Evolutionary conservation across 92 coral and sea anemone genomes (phyloP), one percentile per base, ranked within the genome.

Genomic region (Hydrozoanthus gracilis): DNA sequence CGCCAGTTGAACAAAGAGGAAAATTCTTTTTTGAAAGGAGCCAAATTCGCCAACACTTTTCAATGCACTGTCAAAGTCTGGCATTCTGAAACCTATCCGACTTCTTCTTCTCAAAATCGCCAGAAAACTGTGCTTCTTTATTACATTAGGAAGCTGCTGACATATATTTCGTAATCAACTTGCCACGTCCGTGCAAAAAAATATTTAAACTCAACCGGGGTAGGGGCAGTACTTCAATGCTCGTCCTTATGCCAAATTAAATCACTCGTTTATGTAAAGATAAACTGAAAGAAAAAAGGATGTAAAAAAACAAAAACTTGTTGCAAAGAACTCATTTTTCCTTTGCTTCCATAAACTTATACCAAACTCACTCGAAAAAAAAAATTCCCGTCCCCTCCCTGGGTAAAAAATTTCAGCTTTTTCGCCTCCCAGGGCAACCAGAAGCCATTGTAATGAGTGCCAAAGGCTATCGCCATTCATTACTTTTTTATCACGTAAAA

Each of bases 41-140:
- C 96, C 96, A 73, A 93, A 93, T 79, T 91, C 93, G 8, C 96
- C 96, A 18, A 93, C 82, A 20, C 50, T 78, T 56, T 82, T 83
- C 65, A 93, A 77, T 56, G 83, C 88, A 45, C 80, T 60, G 76
- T 91, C 93, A 75, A 90, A 88, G 3, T 93, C 91, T 86, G 91
- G 90, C 87, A 83, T 80, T 45, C 66, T 65, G 16, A 14, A 76
- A 47, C 7, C 18, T 5, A 72, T 44, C 18, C 17, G 18, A 58
- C 55, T 8, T 8, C 49, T 45, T n/a, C 8, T 44, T 14, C 49
- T 27, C 39, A 27, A 27, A 27, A 27, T 27, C 39, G 39, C 39
- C 39, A 27, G 39, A 27, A 27, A n/a, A 8, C 9, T n/a, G 62
- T n/a, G 10, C 62, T 65, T 10, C n/a, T n/a, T 4, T 44, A 11